Conservation (phyloP, 2,888 invertebrate species). For the Dorcus hopei region DNA sequence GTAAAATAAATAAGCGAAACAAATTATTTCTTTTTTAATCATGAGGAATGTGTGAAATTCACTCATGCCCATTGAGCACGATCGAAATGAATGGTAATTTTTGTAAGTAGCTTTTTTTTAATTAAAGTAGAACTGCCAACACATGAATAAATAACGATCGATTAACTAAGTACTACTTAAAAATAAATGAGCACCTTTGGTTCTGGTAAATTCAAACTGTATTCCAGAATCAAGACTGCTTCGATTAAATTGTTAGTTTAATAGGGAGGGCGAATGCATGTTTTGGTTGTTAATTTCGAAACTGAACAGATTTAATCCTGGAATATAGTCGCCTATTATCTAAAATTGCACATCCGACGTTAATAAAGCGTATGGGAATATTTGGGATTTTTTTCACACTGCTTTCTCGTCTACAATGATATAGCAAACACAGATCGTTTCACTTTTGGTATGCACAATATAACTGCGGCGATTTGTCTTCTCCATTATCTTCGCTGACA, state of each 20-base stretch:
- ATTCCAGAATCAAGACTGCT: constrained; percentile 19
- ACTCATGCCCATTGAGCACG: no score
- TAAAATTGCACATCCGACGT: constrained; percentile 35
- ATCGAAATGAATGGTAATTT: no score
- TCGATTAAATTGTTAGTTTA: background rate
- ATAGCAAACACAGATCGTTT: constrained; percentile 19
- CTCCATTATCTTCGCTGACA: background rate
- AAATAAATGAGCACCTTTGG: constrained; percentile 47
- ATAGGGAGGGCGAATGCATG: background rate
- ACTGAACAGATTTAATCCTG: constrained; percentile 10
- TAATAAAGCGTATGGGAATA: constrained; percentile 31
- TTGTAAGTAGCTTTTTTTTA: no score
- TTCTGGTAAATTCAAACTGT: constrained; percentile 34
- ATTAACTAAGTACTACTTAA: constrained; percentile 34
- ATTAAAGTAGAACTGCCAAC: no score
- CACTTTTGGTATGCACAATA: constrained; percentile 23
- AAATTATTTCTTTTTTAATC: no score
- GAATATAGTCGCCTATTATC: constrained; percentile 26
- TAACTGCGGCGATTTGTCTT: constrained; percentile 7
- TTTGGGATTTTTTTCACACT: constrained; percentile 25
- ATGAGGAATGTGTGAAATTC: no score
- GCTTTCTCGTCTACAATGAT: constrained; percentile 23
- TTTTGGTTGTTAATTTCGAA: constrained; percentile 1
- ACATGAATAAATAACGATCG: constrained; percentile 2
- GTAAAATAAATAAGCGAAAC: no score